These are phyloP conservation scores for Galerucella nymphaeae DNA, from an alignment of 2,888 invertebrate species.

Conservation along the genomic window DNA sequence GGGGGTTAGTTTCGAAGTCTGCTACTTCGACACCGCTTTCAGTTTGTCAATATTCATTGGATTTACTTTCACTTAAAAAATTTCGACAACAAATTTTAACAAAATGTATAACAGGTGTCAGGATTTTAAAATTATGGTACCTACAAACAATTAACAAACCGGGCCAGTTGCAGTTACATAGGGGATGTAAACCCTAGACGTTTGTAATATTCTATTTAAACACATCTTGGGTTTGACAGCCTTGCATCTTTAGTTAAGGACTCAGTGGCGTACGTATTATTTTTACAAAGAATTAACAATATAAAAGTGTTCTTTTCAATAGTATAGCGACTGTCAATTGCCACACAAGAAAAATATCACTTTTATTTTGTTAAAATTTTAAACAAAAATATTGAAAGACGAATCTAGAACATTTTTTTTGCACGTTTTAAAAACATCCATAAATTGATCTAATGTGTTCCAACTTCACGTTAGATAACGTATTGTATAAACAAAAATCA, in stretches of 20 bases:
- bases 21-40: background rate
- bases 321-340: too few relatives aligned
- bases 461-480: background rate
- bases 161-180: background rate
- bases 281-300: background rate
- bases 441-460: background rate
- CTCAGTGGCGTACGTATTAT: background rate
- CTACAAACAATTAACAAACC: background rate
- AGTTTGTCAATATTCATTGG: background rate
- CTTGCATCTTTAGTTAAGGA: slow-evolving; percentile 18
- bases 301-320: too few relatives aligned
- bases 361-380: background rate
- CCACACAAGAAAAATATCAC: too few relatives aligned
- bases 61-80: background rate
- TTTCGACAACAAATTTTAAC: background rate
- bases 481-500: slow-evolving; percentile 2
- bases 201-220: slow-evolving; percentile 28
- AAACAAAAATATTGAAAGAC: background rate
- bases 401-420: background rate
- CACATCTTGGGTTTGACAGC: slow-evolving; percentile 36
- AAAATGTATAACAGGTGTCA: background rate
- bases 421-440: background rate
- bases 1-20: background rate
- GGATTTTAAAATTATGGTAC: background rate
- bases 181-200: background rate